phyloP scores from a whole-genome alignment of 2,113 vertebrate species.

The Heterotis niloticus region DNA sequence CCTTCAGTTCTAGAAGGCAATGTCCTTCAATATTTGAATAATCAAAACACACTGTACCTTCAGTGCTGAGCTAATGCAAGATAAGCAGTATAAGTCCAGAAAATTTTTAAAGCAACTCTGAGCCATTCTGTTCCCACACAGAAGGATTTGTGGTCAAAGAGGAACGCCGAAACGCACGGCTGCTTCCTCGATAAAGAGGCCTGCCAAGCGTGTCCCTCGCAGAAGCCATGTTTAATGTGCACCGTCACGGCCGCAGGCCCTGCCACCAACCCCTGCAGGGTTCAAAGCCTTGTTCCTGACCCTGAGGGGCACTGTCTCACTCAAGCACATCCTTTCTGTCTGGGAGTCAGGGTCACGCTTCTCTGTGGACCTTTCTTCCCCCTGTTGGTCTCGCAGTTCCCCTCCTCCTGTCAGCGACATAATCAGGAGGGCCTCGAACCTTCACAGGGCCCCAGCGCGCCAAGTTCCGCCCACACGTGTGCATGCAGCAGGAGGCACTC shows the following conservation, averaged over 20 bases:
- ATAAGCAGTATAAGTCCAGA: too few relatives aligned
- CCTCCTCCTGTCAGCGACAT: background rate
- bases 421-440: background rate
- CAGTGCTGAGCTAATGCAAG: too few relatives aligned
- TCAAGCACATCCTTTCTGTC: constrained; percentile 7
- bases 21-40: too few relatives aligned
- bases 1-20: too few relatives aligned
- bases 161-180: background rate
- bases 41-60: too few relatives aligned
- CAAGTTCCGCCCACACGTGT: background rate
- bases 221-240: background rate
- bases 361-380: background rate
- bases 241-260: too few relatives aligned
- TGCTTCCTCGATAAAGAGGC: background rate
- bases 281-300: background rate
- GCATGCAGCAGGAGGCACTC: background rate
- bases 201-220: background rate
- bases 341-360: background rate
- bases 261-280: background rate
- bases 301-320: background rate
- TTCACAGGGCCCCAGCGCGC: background rate
- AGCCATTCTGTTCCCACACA: background rate
- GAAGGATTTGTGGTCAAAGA: background rate
- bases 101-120: too few relatives aligned
- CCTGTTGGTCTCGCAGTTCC: background rate